A percentile compares a stretch with the other conserved stretches of the same genome.
Conservation (phyloP, 2,797 vertebrate species). For the Chelon auratus region DNA sequence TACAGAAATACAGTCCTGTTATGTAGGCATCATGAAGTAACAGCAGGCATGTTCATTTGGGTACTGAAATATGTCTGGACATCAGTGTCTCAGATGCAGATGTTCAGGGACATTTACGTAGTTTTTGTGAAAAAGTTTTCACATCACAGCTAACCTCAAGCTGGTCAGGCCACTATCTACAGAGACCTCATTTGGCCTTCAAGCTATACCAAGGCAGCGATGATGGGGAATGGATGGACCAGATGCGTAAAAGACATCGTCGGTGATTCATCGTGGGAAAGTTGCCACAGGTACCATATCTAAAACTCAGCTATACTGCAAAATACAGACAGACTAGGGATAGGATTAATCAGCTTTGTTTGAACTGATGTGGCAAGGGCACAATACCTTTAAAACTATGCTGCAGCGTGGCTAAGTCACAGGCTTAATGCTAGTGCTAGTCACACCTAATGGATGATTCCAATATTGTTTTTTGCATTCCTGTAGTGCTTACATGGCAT, state of each 20-base stretch:
- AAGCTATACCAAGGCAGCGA: slow-evolving; percentile 66
- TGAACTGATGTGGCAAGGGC: too few species aligned
- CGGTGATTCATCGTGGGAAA: too few species aligned
- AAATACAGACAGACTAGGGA: too few species aligned
- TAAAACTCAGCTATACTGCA: too few species aligned
- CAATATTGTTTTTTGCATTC: neutral
- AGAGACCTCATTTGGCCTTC: slow-evolving; percentile 59
- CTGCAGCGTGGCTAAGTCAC: neutral
- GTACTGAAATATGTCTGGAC: slow-evolving; percentile 27
- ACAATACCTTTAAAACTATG: neutral
- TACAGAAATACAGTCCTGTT: slow-evolving; percentile 10
- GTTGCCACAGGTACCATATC: too few species aligned
- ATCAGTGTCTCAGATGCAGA: slow-evolving; percentile 28
- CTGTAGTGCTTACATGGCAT: neutral
- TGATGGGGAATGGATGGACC: slow-evolving; percentile 25
- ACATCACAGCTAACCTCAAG: slow-evolving; percentile 61
- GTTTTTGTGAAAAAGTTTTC: slow-evolving; percentile 21
- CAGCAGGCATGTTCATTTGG: too few species aligned
- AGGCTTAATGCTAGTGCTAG: neutral
- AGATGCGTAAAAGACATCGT: neutral
- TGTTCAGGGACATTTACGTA: neutral
- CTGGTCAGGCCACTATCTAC: slow-evolving; percentile 33
- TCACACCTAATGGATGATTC: neutral
- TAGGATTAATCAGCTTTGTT: too few species aligned
- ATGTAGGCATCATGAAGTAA: neutral